Percentiles rank a stretch among this genome's conserved stretches.
These are phyloP conservation scores for Polyommatus iphigenia DNA, from an alignment of 2,888 invertebrate species.

Conservation along the genomic window DNA sequence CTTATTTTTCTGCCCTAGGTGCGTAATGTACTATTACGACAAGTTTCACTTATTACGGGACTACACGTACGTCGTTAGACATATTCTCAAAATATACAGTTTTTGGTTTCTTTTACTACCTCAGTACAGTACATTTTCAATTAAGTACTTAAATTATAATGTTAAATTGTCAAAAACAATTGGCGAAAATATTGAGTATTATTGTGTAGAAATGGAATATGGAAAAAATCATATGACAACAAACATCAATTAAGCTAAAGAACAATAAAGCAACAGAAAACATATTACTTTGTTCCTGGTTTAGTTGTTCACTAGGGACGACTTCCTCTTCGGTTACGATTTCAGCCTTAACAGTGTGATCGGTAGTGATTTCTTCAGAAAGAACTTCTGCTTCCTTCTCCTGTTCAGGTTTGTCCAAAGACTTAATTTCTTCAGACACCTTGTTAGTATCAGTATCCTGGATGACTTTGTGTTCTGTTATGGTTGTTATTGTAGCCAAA, in stretches of 20 bases:
- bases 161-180: too few species aligned
- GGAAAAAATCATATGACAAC: too few species aligned
- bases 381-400: not conserved
- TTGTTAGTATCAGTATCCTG: not conserved
- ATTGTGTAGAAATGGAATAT: too few species aligned
- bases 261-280: too few species aligned
- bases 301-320: not conserved
- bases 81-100: not conserved
- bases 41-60: not conserved
- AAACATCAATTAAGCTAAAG: too few species aligned
- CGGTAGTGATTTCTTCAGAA: not conserved
- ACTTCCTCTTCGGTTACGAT: not conserved
- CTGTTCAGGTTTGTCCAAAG: not conserved
- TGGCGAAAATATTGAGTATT: too few species aligned
- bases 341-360: not conserved
- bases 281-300: not conserved
- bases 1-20: too few species aligned
- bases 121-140: not conserved
- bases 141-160: not conserved
- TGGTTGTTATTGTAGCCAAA: too few species aligned
- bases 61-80: not conserved
- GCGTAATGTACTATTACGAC: too few species aligned
- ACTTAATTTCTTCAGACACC: not conserved
- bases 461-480: not conserved
- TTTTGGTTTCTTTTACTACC: not conserved